Percentiles rank a stretch among this genome's conserved stretches.
These are phyloP conservation scores for Drosophila robusta DNA, from an alignment of 2,888 invertebrate genomes.

Conservation along the genomic window DNA sequence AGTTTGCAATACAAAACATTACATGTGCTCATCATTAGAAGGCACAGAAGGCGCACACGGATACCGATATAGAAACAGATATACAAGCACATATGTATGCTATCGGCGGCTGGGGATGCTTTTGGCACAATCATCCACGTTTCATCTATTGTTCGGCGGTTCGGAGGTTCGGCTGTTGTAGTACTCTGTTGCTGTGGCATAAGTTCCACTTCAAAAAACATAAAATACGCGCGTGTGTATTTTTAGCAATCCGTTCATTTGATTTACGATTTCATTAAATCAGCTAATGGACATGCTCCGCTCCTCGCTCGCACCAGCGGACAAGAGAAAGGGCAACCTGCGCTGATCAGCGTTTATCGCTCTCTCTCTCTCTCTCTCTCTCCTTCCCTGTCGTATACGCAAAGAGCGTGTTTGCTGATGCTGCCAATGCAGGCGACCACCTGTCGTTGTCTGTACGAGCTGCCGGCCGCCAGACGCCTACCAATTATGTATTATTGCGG, in stretches of 20 bases:
- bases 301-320: conserved; percentile 30
- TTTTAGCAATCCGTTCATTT: conserved; percentile 76
- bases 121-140: conserved; percentile 77
- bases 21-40: conserved; percentile 79
- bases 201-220: conserved; percentile 80
- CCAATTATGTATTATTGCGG: conserved; percentile 66
- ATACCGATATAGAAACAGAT: conserved; percentile 12
- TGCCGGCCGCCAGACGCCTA: conserved; percentile 63
- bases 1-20: conserved; percentile 76
- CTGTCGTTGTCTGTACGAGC: conserved; percentile 80
- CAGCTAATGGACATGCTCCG: conserved; percentile 75
- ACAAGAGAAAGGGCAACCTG: conserved; percentile 40
- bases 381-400: conserved; percentile 2
- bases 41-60: conserved; percentile 18
- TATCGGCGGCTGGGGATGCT: conserved; percentile 19
- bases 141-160: conserved; percentile 73
- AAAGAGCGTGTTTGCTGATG: conserved; percentile 32
- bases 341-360: conserved; percentile 44
- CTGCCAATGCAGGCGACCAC: conserved; percentile 68
- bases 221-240: conserved; percentile 74
- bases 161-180: conserved; percentile 22
- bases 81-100: conserved; percentile 27
- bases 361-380: conserved; percentile 1
- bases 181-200: conserved; percentile 65
- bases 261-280: conserved; percentile 80